Percentiles rank a stretch among this genome's conserved stretches.
phyloP scores from a whole-genome alignment of 2,113 vertebrate genomes.

The Oryzias javanicus region DNA sequence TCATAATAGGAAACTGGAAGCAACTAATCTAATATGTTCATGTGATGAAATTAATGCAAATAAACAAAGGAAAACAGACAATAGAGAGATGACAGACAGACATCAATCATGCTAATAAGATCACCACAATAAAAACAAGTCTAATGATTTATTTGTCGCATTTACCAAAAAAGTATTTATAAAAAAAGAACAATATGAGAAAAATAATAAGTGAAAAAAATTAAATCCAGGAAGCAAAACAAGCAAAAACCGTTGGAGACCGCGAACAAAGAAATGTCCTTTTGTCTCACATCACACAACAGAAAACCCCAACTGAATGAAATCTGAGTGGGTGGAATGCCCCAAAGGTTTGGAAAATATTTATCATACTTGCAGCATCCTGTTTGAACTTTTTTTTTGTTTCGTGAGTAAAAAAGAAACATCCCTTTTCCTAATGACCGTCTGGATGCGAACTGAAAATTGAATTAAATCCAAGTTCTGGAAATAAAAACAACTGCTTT shows the following conservation, averaged over 20 bases:
- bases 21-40: constrained; percentile 9
- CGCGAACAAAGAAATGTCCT: constrained; percentile 8
- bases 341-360: constrained; percentile 42
- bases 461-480: constrained; percentile 10
- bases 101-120: background rate
- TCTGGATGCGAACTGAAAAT: constrained; percentile 12
- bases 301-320: constrained; percentile 20
- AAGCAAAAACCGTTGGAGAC: constrained; percentile 17
- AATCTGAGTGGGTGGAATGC: constrained; percentile 30
- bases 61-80: constrained; percentile 1
- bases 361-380: constrained; percentile 37
- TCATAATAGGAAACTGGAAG: constrained; percentile 39
- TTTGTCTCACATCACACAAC: constrained; percentile 21
- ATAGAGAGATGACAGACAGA: background rate
- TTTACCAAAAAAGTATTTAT: constrained; percentile 10
- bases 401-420: constrained; percentile 27
- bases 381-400: constrained; percentile 31
- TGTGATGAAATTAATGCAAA: background rate
- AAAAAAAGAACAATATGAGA: background rate
- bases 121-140: constrained; percentile 22
- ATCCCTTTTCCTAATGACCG: constrained; percentile 21
- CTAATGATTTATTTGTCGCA: constrained; percentile 25
- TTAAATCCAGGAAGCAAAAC: constrained; percentile 12
- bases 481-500: constrained; percentile 3
- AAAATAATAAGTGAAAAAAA: background rate